These are phyloP conservation scores for Typhlomys cinereus DNA, from an alignment of 2,113 vertebrate genomes.

Conservation along the genomic window DNA sequence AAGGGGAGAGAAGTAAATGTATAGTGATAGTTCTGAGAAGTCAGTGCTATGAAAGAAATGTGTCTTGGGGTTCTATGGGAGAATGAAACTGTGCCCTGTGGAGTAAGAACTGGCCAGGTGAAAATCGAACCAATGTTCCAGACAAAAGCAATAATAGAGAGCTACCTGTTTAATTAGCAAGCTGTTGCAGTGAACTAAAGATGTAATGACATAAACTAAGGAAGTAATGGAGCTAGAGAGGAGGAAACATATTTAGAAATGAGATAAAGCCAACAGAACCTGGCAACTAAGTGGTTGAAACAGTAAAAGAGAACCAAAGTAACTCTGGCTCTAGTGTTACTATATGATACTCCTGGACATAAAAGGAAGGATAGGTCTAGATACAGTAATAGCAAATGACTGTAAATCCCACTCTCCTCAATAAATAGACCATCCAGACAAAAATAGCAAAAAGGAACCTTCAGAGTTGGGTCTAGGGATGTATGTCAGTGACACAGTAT, in stretches of 20 bases:
- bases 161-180: neutral
- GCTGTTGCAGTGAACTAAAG: neutral
- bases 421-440: too few species aligned
- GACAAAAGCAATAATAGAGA: neutral
- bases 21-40: neutral
- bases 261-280: neutral
- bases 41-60: neutral
- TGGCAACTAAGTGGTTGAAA: neutral
- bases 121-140: neutral
- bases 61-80: neutral
- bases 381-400: too few species aligned
- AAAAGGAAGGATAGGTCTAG: too few species aligned
- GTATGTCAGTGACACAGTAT: too few species aligned
- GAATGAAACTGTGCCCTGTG: neutral
- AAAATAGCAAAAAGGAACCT: too few species aligned
- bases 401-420: too few species aligned
- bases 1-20: neutral
- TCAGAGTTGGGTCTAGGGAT: too few species aligned
- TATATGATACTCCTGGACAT: too few species aligned
- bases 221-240: too few species aligned
- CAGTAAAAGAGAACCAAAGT: too few species aligned
- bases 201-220: too few species aligned
- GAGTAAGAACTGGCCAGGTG: neutral
- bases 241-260: conserved; percentile 25
- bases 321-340: too few species aligned